These are phyloP conservation scores for Carcina quercana DNA, from an alignment of 2,888 invertebrate species.

Conservation along the genomic window DNA sequence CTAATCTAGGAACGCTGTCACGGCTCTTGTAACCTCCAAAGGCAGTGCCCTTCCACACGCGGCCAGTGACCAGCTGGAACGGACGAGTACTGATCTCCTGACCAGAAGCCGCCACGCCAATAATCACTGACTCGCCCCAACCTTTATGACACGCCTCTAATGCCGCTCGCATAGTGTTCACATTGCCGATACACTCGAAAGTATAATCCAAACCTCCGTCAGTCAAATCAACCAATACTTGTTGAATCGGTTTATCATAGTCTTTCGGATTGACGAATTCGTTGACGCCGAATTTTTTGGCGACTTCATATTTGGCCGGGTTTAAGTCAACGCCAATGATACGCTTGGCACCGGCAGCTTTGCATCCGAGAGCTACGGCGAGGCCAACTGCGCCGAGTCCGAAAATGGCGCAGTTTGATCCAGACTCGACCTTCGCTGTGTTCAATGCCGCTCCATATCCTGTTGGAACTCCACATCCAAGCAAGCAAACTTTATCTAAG, in stretches of 20 bases:
- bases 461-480: slow-evolving; percentile 96
- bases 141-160: slow-evolving; percentile 96
- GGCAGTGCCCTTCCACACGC: slow-evolving; percentile 96
- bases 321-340: slow-evolving; percentile 94
- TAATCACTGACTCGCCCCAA: slow-evolving; percentile 97
- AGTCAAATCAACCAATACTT: slow-evolving; percentile 90
- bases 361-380: slow-evolving; percentile 91
- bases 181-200: slow-evolving; percentile 98
- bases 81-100: slow-evolving; percentile 97
- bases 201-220: slow-evolving; percentile 98
- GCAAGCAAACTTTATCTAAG: slow-evolving; percentile 88
- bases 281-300: slow-evolving; percentile 92
- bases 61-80: slow-evolving; percentile 98
- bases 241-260: slow-evolving; percentile 85
- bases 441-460: slow-evolving; percentile 97
- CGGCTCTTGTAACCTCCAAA: slow-evolving; percentile 98
- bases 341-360: slow-evolving; percentile 87
- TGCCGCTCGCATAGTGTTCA: slow-evolving; percentile 85
- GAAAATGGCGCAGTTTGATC: slow-evolving; percentile 92
- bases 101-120: slow-evolving; percentile 97
- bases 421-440: slow-evolving; percentile 92
- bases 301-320: slow-evolving; percentile 85
- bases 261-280: slow-evolving; percentile 97
- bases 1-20: slow-evolving; percentile 93
- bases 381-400: slow-evolving; percentile 96